phyloP scores from a whole-genome alignment of 2,113 vertebrate genomes.

The Sarotherodon lohbergeri region DNA sequence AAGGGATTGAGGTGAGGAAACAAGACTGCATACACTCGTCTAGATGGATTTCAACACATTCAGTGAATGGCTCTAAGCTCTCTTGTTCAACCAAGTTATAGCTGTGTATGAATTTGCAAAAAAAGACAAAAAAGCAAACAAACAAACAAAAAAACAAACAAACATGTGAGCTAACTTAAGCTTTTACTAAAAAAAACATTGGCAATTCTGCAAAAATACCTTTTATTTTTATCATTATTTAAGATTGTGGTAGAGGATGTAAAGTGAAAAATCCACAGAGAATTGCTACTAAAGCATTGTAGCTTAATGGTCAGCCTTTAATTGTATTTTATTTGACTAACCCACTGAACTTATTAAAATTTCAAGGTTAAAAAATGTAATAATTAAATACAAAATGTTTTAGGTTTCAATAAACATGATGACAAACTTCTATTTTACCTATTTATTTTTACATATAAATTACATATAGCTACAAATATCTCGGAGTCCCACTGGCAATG shows the following conservation, averaged over 20 bases:
- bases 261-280: not conserved
- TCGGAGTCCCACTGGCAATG: no score
- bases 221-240: not conserved
- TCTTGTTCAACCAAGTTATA: not conserved
- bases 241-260: not conserved
- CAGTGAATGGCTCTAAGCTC: not conserved
- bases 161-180: not conserved
- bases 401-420: not conserved
- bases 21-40: slow-evolving; percentile 15
- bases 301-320: not conserved
- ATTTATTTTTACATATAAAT: no score
- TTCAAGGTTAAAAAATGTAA: not conserved
- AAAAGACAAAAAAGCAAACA: not conserved
- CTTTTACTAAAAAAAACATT: not conserved
- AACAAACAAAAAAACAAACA: not conserved
- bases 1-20: slow-evolving; percentile 9
- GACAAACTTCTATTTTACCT: no score
- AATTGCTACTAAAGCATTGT: not conserved
- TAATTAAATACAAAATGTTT: not conserved
- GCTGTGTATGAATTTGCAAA: not conserved
- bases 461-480: no score
- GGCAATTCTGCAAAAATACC: not conserved
- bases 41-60: slow-evolving; percentile 18
- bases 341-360: no score
- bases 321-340: not conserved